phyloP scores from a whole-genome alignment of 1,140 invertebrate genomes.

The Varroa destructor region DNA sequence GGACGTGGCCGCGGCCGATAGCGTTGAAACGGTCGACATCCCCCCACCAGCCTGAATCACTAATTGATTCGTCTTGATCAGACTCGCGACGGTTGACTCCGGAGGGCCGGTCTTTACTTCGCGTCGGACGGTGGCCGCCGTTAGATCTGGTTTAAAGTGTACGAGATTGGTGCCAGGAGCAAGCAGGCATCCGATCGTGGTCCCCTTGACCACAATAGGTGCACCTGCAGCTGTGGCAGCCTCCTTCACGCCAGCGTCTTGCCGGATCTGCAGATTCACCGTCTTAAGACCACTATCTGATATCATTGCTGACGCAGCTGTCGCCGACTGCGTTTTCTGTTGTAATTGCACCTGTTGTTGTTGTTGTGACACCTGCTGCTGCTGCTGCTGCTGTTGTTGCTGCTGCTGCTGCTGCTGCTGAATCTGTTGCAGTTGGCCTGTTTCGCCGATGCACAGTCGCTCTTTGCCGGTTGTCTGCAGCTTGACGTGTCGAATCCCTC shows the following conservation, averaged over 20 bases:
- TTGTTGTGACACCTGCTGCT: neutral
- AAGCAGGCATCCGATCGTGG: no score
- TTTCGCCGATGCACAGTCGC: no score
- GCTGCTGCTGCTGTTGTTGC: neutral
- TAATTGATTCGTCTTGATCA: no score
- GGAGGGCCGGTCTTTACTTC: no score
- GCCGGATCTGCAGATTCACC: neutral
- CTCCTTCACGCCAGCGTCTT: neutral
- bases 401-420: slow-evolving; percentile 12
- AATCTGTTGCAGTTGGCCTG: neutral
- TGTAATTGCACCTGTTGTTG: neutral
- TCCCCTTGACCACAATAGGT: no score
- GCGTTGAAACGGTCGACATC: no score
- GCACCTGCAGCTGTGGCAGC: neutral
- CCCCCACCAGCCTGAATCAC: no score
- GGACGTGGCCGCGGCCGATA: no score
- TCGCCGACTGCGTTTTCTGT: neutral
- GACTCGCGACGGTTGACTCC: no score
- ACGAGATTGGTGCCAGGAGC: no score
- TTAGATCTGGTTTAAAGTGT: no score
- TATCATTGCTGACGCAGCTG: neutral
- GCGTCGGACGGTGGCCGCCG: no score
- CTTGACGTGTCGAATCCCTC: slow-evolving; percentile 12
- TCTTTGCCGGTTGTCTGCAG: neutral
- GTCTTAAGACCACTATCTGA: neutral